Evolutionary conservation across 1,140 invertebrate species (phyloP).

Genomic region (Rhagoletis pomonella): DNA sequence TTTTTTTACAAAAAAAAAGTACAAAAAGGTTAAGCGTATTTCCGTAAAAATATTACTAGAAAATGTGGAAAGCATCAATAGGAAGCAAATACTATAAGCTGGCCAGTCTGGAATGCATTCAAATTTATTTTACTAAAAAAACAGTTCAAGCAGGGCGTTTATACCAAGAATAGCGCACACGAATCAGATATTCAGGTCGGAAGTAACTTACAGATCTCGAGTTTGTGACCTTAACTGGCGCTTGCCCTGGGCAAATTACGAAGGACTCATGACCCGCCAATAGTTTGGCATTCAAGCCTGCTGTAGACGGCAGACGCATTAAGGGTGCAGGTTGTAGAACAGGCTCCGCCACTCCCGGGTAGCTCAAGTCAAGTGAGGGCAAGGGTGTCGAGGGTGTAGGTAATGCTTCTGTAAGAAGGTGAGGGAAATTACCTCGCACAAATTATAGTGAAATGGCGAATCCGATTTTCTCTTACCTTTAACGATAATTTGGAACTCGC

Average conservation of each 20-base stretch:
- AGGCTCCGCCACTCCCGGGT: neutral
- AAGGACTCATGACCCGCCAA: constrained; percentile 64
- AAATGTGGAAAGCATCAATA: neutral
- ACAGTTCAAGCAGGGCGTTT: constrained; percentile 43
- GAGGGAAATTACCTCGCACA: neutral
- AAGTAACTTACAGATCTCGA: constrained; percentile 69
- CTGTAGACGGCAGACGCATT: neutral
- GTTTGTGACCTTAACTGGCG: constrained; percentile 66
- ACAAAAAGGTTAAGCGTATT: neutral
- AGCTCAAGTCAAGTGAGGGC: neutral
- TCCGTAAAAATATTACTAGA: neutral
- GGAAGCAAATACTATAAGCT: neutral
- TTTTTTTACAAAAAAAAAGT: neutral
- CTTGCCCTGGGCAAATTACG: constrained; percentile 66
- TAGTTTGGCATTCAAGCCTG: neutral
- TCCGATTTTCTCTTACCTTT: constrained; percentile 73
- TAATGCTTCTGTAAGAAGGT: constrained; percentile 14
- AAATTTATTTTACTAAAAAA: neutral
- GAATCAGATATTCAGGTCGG: constrained; percentile 53
- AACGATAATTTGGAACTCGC: constrained; percentile 79
- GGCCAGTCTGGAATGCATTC: neutral
- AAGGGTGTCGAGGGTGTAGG: neutral
- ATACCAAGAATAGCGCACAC: constrained; percentile 45
- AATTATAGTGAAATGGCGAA: neutral
- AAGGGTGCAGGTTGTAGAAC: neutral